Evolutionary conservation across 2,113 vertebrate genomes (phyloP).

Genomic region (rabbit (Oryctolagus cuniculus)): DNA sequence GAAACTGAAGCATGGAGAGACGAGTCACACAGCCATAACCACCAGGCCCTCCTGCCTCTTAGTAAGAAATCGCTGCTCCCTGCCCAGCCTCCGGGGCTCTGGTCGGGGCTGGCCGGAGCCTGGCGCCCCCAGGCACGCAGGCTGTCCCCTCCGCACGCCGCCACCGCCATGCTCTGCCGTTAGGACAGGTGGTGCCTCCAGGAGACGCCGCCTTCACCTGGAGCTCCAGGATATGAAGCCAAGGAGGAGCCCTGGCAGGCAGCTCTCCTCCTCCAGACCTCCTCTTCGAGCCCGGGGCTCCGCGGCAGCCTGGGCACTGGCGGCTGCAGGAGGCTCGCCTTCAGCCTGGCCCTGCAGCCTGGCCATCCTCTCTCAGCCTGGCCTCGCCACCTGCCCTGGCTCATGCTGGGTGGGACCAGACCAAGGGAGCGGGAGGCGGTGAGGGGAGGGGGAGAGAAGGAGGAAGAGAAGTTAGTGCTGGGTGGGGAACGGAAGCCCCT

Average conservation of each 20-base stretch:
- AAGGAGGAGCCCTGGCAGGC: too few species aligned
- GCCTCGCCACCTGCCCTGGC: too few species aligned
- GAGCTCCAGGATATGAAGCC: not conserved
- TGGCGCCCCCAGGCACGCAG: fast-evolving
- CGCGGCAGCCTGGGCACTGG: too few species aligned
- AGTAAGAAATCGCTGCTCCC: not conserved
- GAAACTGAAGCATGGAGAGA: not conserved
- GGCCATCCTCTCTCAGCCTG: not conserved
- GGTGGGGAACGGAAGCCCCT: not conserved
- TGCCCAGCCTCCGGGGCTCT: not conserved
- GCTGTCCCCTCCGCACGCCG: not conserved
- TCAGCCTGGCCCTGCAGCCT: not conserved
- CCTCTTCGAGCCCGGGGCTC: too few species aligned
- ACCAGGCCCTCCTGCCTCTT: not conserved
- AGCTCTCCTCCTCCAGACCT: too few species aligned
- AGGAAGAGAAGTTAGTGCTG: not conserved
- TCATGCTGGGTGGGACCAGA: not conserved
- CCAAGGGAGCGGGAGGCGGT: not conserved
- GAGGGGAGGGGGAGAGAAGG: not conserved
- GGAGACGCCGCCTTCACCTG: not conserved
- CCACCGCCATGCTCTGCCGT: not conserved
- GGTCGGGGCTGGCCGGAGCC: not conserved
- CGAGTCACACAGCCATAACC: not conserved
- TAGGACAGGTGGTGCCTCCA: fast-evolving
- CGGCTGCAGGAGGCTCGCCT: too few species aligned